Evolutionary conservation across 2,888 invertebrate species (phyloP), one percentile per base, ranked within the genome.

Genomic region (Acleris cristana): DNA sequence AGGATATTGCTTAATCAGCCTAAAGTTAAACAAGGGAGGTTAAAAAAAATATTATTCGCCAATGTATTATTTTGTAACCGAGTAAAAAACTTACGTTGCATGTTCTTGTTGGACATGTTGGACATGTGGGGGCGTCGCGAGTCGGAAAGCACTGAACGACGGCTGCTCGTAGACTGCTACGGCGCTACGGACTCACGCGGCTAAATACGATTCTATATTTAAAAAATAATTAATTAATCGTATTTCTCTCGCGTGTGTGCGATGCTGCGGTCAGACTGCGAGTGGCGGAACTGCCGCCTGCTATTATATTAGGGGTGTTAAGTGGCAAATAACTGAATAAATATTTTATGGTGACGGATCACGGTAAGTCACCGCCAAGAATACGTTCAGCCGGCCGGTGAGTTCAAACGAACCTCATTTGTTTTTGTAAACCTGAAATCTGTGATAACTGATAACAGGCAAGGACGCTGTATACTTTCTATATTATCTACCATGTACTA

Each of bases 281-380:
- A 67, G 40, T 67, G 67, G 26, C 59, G 40, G 14, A 40, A 23
- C 63, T 58, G 58, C 67, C 63, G 53, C 49, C 53, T 49, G 14
- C 14, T 58, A 58, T 57, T 63, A 40, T 67, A 62, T 40, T 67
- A 63, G 54, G 62, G 59, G 51, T 34, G 34, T 62, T 67, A 67
- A 58, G 53, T 63, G 63, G 63, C 58, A 63, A 67, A 67, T 62
- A 62, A 48, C 45, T 54, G 48, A 40, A 49, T 54, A 63, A 67
- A 67, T 62, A 67, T 56, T 67, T 58, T 63, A 67, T 58, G 58
- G 67, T 34, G 67, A 63, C 57, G 57, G 67, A 57, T 67, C 34
- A 21, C 62, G 63, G 55, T 58, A 53, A 52, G 23, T 63, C 66
- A 67, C 53, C 18, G 66, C 57, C 62, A 18, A 14, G 40, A 40